Conservation (phyloP, 2,888 invertebrate genomes). For the Lycocerus yunnanus region DNA sequence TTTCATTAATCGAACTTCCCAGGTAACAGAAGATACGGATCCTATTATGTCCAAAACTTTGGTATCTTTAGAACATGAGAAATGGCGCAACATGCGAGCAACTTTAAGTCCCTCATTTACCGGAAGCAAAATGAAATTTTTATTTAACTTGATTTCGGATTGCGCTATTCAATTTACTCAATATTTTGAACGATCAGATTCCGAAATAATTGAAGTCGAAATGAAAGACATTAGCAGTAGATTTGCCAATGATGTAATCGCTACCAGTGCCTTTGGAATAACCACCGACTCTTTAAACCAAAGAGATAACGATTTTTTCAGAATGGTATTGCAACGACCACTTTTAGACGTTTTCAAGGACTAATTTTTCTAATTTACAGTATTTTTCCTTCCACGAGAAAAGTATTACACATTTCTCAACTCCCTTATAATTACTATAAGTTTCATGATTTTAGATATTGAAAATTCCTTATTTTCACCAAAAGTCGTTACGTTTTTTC, state of each 20-base stretch:
- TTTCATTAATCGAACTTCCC: not conserved
- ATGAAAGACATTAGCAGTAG: not conserved
- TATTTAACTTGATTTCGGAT: not conserved
- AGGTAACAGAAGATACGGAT: not conserved
- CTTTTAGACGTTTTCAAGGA: not conserved
- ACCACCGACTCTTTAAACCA: not conserved
- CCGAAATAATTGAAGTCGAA: not conserved
- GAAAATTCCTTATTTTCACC: slow-evolving; percentile 7
- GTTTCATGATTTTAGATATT: slow-evolving; percentile 4
- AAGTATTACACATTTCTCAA: no score
- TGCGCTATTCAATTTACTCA: not conserved
- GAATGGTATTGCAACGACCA: not conserved
- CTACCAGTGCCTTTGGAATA: not conserved
- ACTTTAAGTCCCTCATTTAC: not conserved
- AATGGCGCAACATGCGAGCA: not conserved
- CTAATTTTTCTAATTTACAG: not conserved
- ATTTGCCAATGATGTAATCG: slow-evolving; percentile 1
- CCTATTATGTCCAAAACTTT: not conserved
- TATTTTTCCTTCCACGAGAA: no score
- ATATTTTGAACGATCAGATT: not conserved
- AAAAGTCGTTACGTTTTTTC: slow-evolving; percentile 26
- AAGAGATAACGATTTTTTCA: not conserved
- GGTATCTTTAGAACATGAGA: not conserved
- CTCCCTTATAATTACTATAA: no score
- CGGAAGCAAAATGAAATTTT: not conserved